Percentiles rank a stretch among this genome's conserved stretches.
Evolutionary conservation across 2,888 invertebrate genomes (phyloP).

Genomic region (Escarpia spicata): DNA sequence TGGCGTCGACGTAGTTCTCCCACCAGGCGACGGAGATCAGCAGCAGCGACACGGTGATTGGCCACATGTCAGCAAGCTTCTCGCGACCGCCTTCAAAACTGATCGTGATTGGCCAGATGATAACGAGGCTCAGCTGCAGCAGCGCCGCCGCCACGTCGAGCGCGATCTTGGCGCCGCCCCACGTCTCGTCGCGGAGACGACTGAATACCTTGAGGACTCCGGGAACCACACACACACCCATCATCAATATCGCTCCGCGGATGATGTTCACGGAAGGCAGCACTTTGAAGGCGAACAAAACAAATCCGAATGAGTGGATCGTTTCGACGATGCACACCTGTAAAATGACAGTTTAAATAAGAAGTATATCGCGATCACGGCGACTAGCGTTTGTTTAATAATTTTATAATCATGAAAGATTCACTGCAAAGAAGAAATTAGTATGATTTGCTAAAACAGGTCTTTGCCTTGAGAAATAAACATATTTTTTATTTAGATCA

Average conservation of each 20-base stretch:
- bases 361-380: background rate
- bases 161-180: constrained; percentile 14
- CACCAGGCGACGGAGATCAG: constrained; percentile 70
- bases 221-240: constrained; percentile 18
- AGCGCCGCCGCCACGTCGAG: constrained; percentile 16
- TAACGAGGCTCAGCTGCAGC: background rate
- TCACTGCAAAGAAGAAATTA: background rate
- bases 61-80: constrained; percentile 25
- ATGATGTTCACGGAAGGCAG: constrained; percentile 9
- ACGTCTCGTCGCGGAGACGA: background rate
- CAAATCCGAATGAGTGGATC: background rate
- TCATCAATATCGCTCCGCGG: background rate
- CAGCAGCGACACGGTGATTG: constrained; percentile 18
- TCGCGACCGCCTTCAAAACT: background rate
- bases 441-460: background rate
- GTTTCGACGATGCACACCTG: constrained; percentile 21
- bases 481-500: too few species aligned
- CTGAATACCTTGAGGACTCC: background rate
- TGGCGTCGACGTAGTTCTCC: constrained; percentile 92
- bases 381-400: background rate
- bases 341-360: background rate
- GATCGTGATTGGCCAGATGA: constrained; percentile 23
- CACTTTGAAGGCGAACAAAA: constrained; percentile 20
- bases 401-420: background rate
- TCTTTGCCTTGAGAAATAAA: too few species aligned